A percentile compares a stretch with the other conserved stretches of the same genome.
phyloP scores from a whole-genome alignment of 2,888 invertebrate genomes.

The Spisula solida region DNA sequence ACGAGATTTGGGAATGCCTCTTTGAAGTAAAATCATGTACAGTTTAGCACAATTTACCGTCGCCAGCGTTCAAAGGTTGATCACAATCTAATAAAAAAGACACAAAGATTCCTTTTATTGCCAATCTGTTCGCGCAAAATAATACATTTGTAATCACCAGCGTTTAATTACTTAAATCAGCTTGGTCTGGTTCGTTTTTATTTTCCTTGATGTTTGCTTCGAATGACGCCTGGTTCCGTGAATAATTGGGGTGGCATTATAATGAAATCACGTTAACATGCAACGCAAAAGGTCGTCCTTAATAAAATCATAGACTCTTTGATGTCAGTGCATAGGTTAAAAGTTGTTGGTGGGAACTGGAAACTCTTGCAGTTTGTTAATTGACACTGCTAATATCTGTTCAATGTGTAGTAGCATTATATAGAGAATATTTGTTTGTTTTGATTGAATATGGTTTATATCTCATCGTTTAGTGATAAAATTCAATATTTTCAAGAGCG shows the following conservation, averaged over 20 bases:
- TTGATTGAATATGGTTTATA: too few relatives aligned
- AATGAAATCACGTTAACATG: neutral
- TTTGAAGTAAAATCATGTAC: too few relatives aligned
- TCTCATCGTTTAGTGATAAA: too few relatives aligned
- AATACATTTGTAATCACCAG: constrained; percentile 1
- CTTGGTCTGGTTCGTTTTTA: neutral
- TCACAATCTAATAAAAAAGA: too few relatives aligned
- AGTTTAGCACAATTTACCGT: too few relatives aligned
- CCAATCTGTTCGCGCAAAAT: neutral
- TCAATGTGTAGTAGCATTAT: too few relatives aligned
- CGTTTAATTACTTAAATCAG: neutral
- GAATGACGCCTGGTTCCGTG: neutral
- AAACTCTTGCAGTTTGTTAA: neutral
- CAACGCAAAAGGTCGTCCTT: neutral
- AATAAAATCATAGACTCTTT: neutral
- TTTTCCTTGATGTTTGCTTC: neutral
- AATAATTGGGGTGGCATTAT: neutral
- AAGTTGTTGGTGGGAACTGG: neutral
- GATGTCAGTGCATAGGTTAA: neutral
- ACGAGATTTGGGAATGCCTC: too few relatives aligned
- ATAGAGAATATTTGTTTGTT: too few relatives aligned
- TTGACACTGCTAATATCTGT: neutral
- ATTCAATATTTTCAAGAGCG: too few relatives aligned
- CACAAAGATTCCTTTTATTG: too few relatives aligned
- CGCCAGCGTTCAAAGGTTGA: too few relatives aligned